Evolutionary conservation across 2,888 invertebrate genomes (phyloP).

Genomic region (Drosophila neutralis): DNA sequence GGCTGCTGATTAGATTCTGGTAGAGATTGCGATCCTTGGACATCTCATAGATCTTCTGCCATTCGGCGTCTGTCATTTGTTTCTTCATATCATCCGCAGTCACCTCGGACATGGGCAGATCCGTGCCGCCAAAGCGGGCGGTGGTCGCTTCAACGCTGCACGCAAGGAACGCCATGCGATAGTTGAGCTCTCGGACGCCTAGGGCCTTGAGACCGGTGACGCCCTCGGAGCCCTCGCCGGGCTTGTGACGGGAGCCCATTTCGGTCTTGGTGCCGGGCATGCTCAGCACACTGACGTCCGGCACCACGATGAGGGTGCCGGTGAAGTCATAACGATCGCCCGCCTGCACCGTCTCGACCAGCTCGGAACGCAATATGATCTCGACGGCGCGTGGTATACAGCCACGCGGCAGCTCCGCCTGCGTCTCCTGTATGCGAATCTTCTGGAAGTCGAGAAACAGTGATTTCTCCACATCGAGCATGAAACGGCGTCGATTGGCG

Average conservation of each 20-base stretch:
- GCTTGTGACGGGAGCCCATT: constrained; percentile 90
- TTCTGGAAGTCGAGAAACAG: constrained; percentile 99
- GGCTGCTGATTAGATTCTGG: constrained; percentile 93
- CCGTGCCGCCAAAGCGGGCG: constrained; percentile 94
- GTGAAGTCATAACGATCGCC: constrained; percentile 95
- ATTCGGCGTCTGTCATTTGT: constrained; percentile 96
- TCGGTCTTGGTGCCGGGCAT: constrained; percentile 95
- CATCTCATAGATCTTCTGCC: constrained; percentile 98
- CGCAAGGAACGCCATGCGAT: constrained; percentile 96
- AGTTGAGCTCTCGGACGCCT: constrained; percentile 93
- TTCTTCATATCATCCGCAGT: constrained; percentile 96
- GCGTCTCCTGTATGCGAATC: constrained; percentile 98
- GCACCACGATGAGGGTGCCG: constrained; percentile 98
- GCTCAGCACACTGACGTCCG: constrained; percentile 95
- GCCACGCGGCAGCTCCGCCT: constrained; percentile 97
- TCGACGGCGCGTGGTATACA: constrained; percentile 98
- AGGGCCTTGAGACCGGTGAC: constrained; percentile 92
- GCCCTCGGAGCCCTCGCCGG: constrained; percentile 92
- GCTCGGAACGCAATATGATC: constrained; percentile 96
- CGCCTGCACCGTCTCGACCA: constrained; percentile 95
- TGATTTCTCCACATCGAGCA: constrained; percentile 96
- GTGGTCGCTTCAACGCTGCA: constrained; percentile 96
- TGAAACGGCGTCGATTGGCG: constrained; percentile 94
- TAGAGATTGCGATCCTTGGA: constrained; percentile 96
- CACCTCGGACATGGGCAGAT: constrained; percentile 93